Conservation (phyloP, 2,113 vertebrate genomes). For the Nymphicus hollandicus region DNA sequence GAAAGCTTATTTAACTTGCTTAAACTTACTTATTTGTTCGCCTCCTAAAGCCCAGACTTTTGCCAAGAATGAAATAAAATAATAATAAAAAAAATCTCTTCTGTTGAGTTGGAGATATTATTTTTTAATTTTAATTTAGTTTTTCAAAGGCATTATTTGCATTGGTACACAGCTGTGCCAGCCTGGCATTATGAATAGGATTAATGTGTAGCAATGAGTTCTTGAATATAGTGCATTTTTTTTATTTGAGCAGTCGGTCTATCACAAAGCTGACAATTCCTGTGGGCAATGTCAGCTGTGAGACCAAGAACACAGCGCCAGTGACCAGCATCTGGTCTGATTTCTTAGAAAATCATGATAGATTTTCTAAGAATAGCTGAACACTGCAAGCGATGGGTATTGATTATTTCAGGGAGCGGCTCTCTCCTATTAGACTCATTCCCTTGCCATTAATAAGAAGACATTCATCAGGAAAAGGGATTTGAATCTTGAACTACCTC, state of each 20-base stretch:
- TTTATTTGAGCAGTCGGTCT: background rate
- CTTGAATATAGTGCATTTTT: background rate
- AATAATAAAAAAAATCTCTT: background rate
- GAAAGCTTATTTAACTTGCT: constrained; percentile 63
- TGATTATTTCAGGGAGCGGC: background rate
- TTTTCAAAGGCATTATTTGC: constrained; percentile 47
- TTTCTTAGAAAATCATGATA: constrained; percentile 25
- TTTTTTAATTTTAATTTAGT: background rate
- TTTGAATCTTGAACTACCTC: background rate
- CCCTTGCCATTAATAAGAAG: background rate
- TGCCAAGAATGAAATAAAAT: constrained; percentile 37
- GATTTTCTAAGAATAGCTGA: constrained; percentile 5
- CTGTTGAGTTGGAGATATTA: constrained; percentile 37
- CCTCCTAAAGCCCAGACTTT: background rate
- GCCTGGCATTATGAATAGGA: constrained; percentile 12
- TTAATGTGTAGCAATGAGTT: constrained; percentile 24
- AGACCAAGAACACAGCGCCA: background rate
- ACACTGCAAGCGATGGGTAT: background rate
- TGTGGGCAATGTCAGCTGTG: background rate
- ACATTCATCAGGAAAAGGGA: background rate
- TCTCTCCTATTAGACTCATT: background rate
- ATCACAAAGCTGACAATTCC: background rate
- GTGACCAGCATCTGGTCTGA: background rate
- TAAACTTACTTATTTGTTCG: constrained; percentile 53
- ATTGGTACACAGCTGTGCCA: constrained; percentile 33